Evolutionary conservation across 2,113 vertebrate genomes (phyloP).

Genomic region (Lynx canadensis): DNA sequence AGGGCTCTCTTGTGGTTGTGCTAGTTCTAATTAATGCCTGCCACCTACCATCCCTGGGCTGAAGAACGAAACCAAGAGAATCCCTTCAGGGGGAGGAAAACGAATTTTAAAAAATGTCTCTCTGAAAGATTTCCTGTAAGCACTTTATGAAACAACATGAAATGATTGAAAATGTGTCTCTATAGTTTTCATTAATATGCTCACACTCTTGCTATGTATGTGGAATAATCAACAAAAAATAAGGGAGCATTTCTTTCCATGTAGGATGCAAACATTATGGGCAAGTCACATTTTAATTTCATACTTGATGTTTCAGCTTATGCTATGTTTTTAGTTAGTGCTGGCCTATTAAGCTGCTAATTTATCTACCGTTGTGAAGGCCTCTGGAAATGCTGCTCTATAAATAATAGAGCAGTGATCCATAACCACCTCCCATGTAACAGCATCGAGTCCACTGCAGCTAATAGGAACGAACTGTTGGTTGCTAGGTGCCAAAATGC

Average conservation of each 20-base stretch:
- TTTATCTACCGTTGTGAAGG: constrained; percentile 91
- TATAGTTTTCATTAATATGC: background rate
- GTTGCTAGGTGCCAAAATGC: constrained; percentile 94
- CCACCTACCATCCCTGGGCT: constrained; percentile 56
- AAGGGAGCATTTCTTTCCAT: constrained; percentile 71
- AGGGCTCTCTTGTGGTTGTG: constrained; percentile 53
- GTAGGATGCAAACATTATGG: constrained; percentile 71
- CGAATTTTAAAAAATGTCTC: background rate
- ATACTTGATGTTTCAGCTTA: constrained; percentile 83
- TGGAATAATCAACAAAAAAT: constrained; percentile 78
- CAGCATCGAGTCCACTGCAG: constrained; percentile 85
- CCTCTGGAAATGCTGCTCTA: constrained; percentile 87
- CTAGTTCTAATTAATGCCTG: constrained; percentile 80
- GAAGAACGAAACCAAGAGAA: background rate
- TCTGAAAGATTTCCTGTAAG: background rate
- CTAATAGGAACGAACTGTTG: constrained; percentile 87
- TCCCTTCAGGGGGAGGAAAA: background rate
- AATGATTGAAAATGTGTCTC: background rate
- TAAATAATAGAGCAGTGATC: constrained; percentile 92
- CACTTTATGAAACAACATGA: background rate
- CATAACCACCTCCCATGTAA: constrained; percentile 89
- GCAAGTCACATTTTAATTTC: constrained; percentile 84
- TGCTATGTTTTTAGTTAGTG: constrained; percentile 84
- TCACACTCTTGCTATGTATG: background rate
- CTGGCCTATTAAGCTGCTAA: constrained; percentile 90